These are phyloP conservation scores for Heterochromis multidens DNA, from an alignment of 2,113 vertebrate species.

Conservation along the genomic window DNA sequence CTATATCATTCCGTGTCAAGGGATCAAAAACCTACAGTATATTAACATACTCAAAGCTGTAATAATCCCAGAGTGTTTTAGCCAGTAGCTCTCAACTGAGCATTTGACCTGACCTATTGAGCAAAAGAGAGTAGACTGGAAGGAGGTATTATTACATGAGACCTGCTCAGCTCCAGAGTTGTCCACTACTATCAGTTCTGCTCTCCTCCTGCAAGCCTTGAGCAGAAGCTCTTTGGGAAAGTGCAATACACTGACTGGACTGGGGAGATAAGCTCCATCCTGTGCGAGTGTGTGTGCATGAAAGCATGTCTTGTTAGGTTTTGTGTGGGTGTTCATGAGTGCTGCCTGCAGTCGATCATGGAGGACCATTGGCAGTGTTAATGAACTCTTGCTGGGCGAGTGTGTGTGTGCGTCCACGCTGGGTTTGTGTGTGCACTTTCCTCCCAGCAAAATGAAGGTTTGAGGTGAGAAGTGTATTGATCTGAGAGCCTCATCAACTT, in stretches of 20 bases:
- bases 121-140: constrained; percentile 2
- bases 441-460: constrained; percentile 46
- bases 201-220: constrained; percentile 16
- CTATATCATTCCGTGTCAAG: neutral
- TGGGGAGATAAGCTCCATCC: constrained; percentile 50
- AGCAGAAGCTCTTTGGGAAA: constrained; percentile 50
- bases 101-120: constrained; percentile 53
- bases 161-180: constrained; percentile 34
- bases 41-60: neutral
- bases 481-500: constrained; percentile 59
- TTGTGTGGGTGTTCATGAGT: constrained; percentile 53
- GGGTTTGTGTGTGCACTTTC: constrained; percentile 18
- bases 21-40: constrained; percentile 9
- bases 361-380: constrained; percentile 49
- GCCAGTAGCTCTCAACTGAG: constrained; percentile 4
- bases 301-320: constrained; percentile 24
- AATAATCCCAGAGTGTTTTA: constrained; percentile 29
- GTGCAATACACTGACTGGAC: constrained; percentile 35
- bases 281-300: neutral
- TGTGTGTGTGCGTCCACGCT: neutral
- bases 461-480: constrained; percentile 63
- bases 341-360: constrained; percentile 54
- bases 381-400: constrained; percentile 54
- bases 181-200: constrained; percentile 37
- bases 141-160: constrained; percentile 33